phyloP scores from a whole-genome alignment of 2,113 vertebrate genomes.

The Canis aureus region DNA sequence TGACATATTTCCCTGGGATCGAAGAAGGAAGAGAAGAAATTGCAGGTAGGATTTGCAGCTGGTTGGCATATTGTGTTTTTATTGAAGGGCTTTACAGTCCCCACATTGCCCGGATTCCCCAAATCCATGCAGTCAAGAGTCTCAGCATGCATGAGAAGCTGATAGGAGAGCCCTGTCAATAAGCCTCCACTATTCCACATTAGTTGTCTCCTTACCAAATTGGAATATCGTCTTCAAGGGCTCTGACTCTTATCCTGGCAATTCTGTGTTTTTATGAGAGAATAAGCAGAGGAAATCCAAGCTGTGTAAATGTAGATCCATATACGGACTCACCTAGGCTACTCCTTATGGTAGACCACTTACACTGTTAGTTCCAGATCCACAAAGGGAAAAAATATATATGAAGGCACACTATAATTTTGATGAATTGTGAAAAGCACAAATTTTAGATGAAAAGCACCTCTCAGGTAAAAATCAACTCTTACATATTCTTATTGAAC shows the following conservation, averaged over 20 bases:
- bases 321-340: background rate
- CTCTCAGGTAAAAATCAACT: conserved; percentile 39
- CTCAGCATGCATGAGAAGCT: background rate
- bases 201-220: background rate
- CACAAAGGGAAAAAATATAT: background rate
- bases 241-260: conserved; percentile 2
- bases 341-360: background rate
- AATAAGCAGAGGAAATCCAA: background rate
- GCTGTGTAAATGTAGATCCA: background rate
- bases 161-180: background rate
- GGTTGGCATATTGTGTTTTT: conserved; percentile 55
- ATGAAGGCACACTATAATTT: background rate
- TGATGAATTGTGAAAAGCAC: background rate
- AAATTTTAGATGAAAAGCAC: background rate
- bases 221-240: background rate
- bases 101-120: background rate
- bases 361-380: background rate
- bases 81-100: conserved; percentile 46
- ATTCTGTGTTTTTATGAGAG: background rate
- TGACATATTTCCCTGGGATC: conserved; percentile 59
- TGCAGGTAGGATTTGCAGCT: conserved; percentile 67
- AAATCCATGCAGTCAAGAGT: conserved; percentile 30
- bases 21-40: conserved; percentile 72
- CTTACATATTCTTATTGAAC: background rate
- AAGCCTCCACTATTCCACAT: background rate